phyloP scores from a whole-genome alignment of 2,888 invertebrate genomes.

The Rhingia rostrata region DNA sequence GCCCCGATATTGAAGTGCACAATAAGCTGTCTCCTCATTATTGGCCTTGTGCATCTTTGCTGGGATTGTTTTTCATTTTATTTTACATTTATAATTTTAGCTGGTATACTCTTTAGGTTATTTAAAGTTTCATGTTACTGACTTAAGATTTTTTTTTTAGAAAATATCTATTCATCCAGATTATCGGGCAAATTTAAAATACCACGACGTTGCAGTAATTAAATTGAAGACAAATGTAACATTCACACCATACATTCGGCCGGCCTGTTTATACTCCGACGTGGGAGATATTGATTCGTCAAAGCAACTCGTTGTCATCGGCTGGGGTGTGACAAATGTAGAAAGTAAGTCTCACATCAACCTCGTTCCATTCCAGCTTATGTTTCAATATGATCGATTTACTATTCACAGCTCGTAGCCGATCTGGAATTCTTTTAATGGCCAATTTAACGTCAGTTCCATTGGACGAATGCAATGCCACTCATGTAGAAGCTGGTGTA shows the following conservation, averaged over 20 bases:
- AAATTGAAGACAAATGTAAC: slow-evolving; percentile 75
- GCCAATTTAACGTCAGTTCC: slow-evolving; percentile 75
- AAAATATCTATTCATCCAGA: slow-evolving; percentile 77
- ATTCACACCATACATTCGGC: slow-evolving; percentile 69
- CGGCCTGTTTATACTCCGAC: slow-evolving; percentile 78
- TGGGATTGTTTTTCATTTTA: too few relatives aligned
- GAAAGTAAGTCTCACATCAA: slow-evolving; percentile 75
- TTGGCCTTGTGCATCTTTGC: too few relatives aligned
- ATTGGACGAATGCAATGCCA: slow-evolving; percentile 64
- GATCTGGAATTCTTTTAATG: slow-evolving; percentile 72
- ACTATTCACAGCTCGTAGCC: slow-evolving; percentile 63
- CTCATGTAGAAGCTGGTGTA: slow-evolving; percentile 42
- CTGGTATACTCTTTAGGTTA: background rate
- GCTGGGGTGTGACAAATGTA: slow-evolving; percentile 79
- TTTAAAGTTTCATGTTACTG: background rate
- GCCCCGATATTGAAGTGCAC: too few relatives aligned
- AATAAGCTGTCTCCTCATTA: too few relatives aligned
- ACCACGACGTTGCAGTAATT: slow-evolving; percentile 79
- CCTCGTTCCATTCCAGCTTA: too few relatives aligned
- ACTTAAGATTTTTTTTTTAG: slow-evolving; percentile 63
- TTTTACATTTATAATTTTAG: too few relatives aligned
- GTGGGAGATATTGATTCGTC: slow-evolving; percentile 75
- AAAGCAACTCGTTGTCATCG: slow-evolving; percentile 77
- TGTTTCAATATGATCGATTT: background rate
- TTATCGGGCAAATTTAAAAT: slow-evolving; percentile 76